Percentiles rank a stretch among this genome's conserved stretches.
phyloP scores from a whole-genome alignment of 2,113 vertebrate genomes.

The Chloroceryle aenea region DNA sequence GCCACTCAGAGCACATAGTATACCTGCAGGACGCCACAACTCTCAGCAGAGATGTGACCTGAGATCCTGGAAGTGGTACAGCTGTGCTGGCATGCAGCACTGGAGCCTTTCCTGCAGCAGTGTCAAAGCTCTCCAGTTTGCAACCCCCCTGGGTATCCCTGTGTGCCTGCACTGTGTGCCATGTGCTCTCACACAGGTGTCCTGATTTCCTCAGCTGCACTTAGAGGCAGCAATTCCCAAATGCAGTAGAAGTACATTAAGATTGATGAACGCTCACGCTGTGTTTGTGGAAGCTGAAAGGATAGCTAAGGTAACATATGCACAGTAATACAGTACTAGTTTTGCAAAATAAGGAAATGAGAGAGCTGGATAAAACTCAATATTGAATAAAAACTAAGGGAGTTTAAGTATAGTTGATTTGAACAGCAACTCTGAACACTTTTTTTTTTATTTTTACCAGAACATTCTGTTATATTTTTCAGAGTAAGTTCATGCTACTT shows the following conservation, averaged over 20 bases:
- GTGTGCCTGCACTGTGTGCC: accelerated
- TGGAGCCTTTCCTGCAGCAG: background rate
- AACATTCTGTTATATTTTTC: background rate
- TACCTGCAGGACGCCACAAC: background rate
- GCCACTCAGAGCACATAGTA: accelerated
- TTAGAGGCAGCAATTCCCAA: background rate
- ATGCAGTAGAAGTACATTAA: background rate
- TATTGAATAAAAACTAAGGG: background rate
- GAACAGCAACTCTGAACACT: background rate
- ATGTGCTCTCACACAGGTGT: background rate
- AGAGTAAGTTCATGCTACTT: background rate
- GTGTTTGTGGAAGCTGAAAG: background rate
- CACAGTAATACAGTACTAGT: background rate
- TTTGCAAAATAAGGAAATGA: background rate
- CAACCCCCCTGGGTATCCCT: accelerated
- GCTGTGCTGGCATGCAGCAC: accelerated
- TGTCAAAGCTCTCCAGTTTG: background rate
- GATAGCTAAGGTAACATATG: background rate
- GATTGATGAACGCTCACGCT: background rate
- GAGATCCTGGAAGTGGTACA: accelerated
- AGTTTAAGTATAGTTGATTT: background rate
- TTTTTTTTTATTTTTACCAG: background rate
- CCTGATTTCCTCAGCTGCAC: background rate
- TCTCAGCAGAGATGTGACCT: background rate
- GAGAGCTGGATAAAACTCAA: background rate